These are phyloP conservation scores for Trachythela sp. DNA, from an alignment of 64 coral and sea anemone genomes.

Conservation along the genomic window DNA sequence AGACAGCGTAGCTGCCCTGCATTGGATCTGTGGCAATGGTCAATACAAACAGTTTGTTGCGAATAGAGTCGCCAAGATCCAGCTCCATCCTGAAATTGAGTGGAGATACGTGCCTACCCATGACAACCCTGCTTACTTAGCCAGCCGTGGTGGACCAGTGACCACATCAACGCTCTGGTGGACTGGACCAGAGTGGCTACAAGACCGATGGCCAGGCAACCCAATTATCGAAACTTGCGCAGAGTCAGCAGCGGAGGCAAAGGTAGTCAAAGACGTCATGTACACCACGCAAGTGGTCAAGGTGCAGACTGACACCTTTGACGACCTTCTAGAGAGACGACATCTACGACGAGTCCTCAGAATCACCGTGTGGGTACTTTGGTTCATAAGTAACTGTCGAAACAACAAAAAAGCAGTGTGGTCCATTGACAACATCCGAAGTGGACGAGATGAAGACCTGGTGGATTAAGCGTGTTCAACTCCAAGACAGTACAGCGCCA, in stretches of 20 bases:
- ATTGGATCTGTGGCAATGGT: constrained; percentile 24
- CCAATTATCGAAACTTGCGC: no score
- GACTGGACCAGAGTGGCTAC: neutral
- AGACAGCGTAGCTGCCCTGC: constrained; percentile 29
- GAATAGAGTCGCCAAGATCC: constrained; percentile 31
- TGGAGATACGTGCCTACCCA: constrained; percentile 31
- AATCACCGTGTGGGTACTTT: no score
- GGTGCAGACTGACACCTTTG: no score
- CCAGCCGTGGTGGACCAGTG: constrained; percentile 27
- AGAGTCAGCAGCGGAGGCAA: no score
- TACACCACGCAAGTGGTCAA: no score
- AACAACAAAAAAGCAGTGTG: no score
- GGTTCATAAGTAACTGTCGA: no score
- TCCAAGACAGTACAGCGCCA: neutral
- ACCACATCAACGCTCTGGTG: constrained; percentile 7
- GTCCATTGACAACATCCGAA: constrained; percentile 22
- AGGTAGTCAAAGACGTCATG: no score
- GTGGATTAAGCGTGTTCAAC: constrained; percentile 39
- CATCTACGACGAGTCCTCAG: no score
- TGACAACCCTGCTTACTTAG: constrained; percentile 45
- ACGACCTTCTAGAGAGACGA: no score
- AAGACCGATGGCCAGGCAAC: neutral
- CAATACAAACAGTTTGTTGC: constrained; percentile 35
- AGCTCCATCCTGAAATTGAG: constrained; percentile 18
- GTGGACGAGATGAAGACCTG: constrained; percentile 11